Evolutionary conservation across 2,797 vertebrate species (phyloP).

Genomic region (Ptychadena robeensis): DNA sequence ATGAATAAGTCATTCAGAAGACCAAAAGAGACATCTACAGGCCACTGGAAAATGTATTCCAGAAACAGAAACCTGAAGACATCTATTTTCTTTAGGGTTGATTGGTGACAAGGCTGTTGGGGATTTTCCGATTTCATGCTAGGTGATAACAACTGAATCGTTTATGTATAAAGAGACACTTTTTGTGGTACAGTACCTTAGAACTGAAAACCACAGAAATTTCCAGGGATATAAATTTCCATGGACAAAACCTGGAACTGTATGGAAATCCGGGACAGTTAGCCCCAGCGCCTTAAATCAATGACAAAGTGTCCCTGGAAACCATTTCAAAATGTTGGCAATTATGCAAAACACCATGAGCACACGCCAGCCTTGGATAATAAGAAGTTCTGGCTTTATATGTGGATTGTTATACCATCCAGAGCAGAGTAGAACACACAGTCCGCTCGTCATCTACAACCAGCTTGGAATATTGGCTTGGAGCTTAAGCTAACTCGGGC

Average conservation of each 20-base stretch:
- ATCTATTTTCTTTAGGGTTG: neutral
- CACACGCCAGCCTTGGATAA: neutral
- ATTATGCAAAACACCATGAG: neutral
- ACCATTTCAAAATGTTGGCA: neutral
- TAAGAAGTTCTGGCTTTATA: neutral
- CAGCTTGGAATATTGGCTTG: neutral
- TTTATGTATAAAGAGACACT: neutral
- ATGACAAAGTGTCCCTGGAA: neutral
- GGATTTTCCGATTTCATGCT: neutral
- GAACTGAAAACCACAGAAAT: neutral
- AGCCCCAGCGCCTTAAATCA: neutral
- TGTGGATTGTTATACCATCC: neutral
- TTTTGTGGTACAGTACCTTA: neutral
- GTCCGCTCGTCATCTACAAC: neutral
- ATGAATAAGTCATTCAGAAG: neutral
- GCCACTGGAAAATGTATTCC: neutral
- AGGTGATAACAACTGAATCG: neutral
- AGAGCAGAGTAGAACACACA: slow-evolving; percentile 1
- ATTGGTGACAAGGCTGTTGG: neutral
- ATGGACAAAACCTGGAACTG: neutral
- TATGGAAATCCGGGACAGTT: neutral
- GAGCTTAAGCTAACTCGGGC: neutral
- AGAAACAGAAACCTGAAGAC: neutral
- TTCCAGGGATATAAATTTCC: neutral
- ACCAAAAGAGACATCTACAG: too few species aligned